Evolutionary conservation across 2,797 vertebrate species (phyloP).

Genomic region (Echeneis naucrates): DNA sequence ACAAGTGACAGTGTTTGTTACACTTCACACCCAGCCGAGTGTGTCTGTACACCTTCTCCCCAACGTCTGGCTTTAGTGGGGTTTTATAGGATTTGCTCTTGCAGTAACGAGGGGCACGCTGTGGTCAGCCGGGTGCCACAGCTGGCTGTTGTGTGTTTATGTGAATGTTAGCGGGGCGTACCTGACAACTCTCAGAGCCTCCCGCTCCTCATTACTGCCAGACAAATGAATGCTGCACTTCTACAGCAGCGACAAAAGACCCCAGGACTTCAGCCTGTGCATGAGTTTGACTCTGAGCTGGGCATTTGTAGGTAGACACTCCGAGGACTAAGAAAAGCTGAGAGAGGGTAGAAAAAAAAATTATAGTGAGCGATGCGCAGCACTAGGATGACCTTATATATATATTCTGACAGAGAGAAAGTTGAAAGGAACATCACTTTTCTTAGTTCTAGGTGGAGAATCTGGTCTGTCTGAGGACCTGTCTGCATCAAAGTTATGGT

Average conservation of each 20-base stretch:
- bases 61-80: slow-evolving; percentile 49
- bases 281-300: slow-evolving; percentile 34
- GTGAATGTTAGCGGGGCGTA: slow-evolving; percentile 27
- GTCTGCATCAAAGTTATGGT: neutral
- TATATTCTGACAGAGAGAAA: neutral
- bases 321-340: slow-evolving; percentile 8
- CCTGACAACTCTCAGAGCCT: slow-evolving; percentile 59
- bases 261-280: slow-evolving; percentile 36
- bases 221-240: slow-evolving; percentile 65
- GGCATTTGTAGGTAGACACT: slow-evolving; percentile 33
- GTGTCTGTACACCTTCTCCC: slow-evolving; percentile 35
- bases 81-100: slow-evolving; percentile 63
- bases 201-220: slow-evolving; percentile 71
- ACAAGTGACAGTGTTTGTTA: too few species aligned
- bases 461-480: neutral
- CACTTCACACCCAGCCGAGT: too few species aligned
- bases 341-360: slow-evolving; percentile 10
- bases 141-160: slow-evolving; percentile 25
- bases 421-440: neutral
- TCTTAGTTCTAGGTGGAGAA: neutral
- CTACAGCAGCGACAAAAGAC: slow-evolving; percentile 34
- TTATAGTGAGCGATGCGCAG: neutral
- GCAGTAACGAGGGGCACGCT: slow-evolving; percentile 59
- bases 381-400: neutral
- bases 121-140: slow-evolving; percentile 21